Evolutionary conservation across 2,797 vertebrate species (phyloP).

Genomic region (Masticophis lateralis): DNA sequence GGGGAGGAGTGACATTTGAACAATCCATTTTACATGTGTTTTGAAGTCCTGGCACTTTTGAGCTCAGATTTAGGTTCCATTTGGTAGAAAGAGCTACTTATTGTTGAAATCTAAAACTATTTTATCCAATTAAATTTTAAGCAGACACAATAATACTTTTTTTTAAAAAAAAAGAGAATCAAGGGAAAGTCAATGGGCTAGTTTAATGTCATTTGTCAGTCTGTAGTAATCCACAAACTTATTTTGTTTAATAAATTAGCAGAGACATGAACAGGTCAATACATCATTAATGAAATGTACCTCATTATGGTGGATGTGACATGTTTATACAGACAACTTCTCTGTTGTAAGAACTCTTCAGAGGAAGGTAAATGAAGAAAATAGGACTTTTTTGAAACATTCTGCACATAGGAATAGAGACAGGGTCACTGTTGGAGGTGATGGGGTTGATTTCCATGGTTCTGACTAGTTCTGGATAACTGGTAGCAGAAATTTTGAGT

Average conservation of each 20-base stretch:
- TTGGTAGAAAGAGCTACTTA: conserved; percentile 2
- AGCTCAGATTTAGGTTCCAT: conserved; percentile 17
- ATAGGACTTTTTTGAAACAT: background rate
- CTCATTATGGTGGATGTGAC: background rate
- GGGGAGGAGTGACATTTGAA: background rate
- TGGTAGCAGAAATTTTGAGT: too few species aligned
- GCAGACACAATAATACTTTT: background rate
- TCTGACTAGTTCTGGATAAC: too few species aligned
- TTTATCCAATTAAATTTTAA: background rate
- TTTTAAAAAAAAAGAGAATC: background rate
- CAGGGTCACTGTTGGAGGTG: background rate
- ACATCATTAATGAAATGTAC: background rate
- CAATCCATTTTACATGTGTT: background rate
- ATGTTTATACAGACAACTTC: background rate
- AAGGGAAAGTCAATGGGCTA: background rate
- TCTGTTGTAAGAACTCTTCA: background rate
- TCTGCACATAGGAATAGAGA: background rate
- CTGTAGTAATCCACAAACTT: background rate
- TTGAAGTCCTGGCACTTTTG: conserved; percentile 19
- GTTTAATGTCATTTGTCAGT: background rate
- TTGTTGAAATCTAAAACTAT: background rate
- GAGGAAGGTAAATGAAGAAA: background rate
- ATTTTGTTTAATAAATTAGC: background rate
- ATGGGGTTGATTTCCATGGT: background rate
- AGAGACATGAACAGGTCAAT: background rate